Evolutionary conservation across 2,888 invertebrate genomes (phyloP), one percentile per base, ranked within the genome.

Genomic region (Argyra leucocephala): DNA sequence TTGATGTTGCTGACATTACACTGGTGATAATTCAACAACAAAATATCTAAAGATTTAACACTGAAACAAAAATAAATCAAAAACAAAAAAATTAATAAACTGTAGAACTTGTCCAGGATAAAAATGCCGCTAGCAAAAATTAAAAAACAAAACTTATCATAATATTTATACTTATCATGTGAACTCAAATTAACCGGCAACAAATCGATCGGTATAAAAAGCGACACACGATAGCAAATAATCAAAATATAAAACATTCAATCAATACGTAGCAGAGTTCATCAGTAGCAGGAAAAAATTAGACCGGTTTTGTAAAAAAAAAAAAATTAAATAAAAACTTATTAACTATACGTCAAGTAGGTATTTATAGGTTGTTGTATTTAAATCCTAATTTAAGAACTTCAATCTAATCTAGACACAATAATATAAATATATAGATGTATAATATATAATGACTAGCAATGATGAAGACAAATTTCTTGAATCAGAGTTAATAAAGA

Each of bases 101-200:
- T 18, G 12, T 48, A 48, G 5, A 5, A 48, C 18, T 12, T 10
- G 31, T 31, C n/a, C 31, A n/a, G 18, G 12, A 48, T 48, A 48
- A 48, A 18, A 48, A 48, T 48, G 48, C 48, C 48, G 48, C 48
- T 48, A 48, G 48, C 48, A 48, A 48, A n/a, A n/a, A 48, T 48
- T 48, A 48, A 48, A 48, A n/a, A n/a, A n/a, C n/a, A n/a, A n/a
- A 37, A 48, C 2, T 48, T 48, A 48, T 48, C 15, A 48, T 48
- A n/a, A n/a, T n/a, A n/a, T n/a, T n/a, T n/a, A n/a, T n/a, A n/a
- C n/a, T n/a, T n/a, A n/a, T n/a, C n/a, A n/a, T n/a, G n/a, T n/a
- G n/a, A n/a, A n/a, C n/a, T n/a, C n/a, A n/a, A n/a, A n/a, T n/a
- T n/a, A 7, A 48, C 48, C 48, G 48, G 15, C 48, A 48, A 48